These are phyloP conservation scores for Copidosoma floridanum DNA, from an alignment of 1,140 invertebrate species.

Conservation along the genomic window DNA sequence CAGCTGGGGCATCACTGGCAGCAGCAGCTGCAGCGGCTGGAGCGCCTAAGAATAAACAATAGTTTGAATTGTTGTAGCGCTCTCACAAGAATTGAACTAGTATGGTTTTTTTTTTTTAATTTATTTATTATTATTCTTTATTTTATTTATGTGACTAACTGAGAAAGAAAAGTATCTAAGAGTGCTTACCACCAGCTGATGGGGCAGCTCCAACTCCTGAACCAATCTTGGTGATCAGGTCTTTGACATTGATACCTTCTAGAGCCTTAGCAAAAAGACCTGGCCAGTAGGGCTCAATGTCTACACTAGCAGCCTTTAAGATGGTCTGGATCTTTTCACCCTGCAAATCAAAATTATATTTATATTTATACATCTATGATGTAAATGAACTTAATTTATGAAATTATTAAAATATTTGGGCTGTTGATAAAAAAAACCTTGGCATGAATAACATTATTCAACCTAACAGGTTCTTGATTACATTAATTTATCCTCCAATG, in stretches of 20 bases:
- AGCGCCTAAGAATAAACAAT: too few relatives aligned
- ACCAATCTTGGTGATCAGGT: conserved; percentile 92
- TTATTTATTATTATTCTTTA: too few relatives aligned
- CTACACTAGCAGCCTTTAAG: conserved; percentile 93
- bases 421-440: conserved; percentile 28
- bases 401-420: too few relatives aligned
- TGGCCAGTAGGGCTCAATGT: conserved; percentile 98
- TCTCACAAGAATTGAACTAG: too few relatives aligned
- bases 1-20: conserved; percentile 64
- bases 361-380: not conserved
- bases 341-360: conserved; percentile 55
- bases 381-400: too few relatives aligned
- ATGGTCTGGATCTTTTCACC: conserved; percentile 97
- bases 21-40: conserved; percentile 67
- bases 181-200: conserved; percentile 62
- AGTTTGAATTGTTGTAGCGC: too few relatives aligned
- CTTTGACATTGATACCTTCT: conserved; percentile 91
- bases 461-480: conserved; percentile 33
- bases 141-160: too few relatives aligned
- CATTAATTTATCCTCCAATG: conserved; percentile 42
- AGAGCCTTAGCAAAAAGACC: conserved; percentile 96
- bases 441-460: conserved; percentile 27
- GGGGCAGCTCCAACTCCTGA: conserved; percentile 85
- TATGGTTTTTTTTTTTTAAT: too few relatives aligned
- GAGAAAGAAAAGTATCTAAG: not conserved